Base-by-base conservation (phyloP, 1,140 invertebrate genomes). In the Mesaphorura yosii region DNA sequence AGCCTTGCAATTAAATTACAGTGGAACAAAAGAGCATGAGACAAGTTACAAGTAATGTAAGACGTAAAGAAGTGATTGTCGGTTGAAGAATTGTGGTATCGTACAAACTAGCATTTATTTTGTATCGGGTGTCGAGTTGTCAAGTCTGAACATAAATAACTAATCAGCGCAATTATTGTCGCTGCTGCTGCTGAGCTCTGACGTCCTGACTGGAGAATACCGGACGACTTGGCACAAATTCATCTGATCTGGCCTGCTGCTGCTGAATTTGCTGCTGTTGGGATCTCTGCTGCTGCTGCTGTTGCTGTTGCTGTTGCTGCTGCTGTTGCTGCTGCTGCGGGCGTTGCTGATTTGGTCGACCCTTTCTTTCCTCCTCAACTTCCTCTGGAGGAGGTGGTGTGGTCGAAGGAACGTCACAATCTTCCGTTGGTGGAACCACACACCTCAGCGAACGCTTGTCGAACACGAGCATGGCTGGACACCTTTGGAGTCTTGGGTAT, bases 381-480 rank as follows among this genome's bases (percentile, higher is more conserved):
- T 73, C 75, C 58, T 76, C 76, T 29, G 73, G 73, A 0, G 75
- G 74, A n/a, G 79, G 74, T 15, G 79, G 68, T 1, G 78, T 78
- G n/a, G 84, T 86, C 29, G 82, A 82, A 0, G 84, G 84, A 1
- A 86, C 75, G 59, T 88, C 84, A 63, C 84, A 89, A 59, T 89
- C 86, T 62, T 87, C 86, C 25, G 87, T 88, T 2, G 86, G 86
- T 5, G 86, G 86, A 1, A 87, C 84, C 1, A 88, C 86, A 68
- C 88, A 92, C 53, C 86, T 75, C 51, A 88, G 68, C 0, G 84
- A 83, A 45, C 81, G 74, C 58, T 84, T 78, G 71, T 90, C 87
- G 69, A 92, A 90, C 1, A 90, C 88, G 55, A 92, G 68, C 79
- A 88, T 88, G 25, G 88, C 88, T 0, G 88, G 86, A 68, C 88